phyloP scores from a whole-genome alignment of 2,113 vertebrate species.

The Nanorana parkeri region DNA sequence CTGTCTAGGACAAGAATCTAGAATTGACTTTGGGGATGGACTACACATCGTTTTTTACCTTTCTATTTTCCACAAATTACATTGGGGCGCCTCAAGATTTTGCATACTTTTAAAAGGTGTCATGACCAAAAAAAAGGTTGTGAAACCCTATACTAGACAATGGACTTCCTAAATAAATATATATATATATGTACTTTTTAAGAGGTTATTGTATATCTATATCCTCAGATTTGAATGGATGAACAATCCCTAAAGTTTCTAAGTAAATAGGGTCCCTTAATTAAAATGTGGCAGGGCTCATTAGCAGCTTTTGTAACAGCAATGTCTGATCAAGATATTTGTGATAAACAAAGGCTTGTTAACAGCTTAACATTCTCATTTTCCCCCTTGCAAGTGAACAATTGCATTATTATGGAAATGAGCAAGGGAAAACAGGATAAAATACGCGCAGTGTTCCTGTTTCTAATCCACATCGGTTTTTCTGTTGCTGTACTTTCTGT shows the following conservation, averaged over 20 bases:
- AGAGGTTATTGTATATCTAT: no score
- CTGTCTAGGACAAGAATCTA: no score
- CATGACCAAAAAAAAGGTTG: no score
- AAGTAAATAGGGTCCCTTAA: background rate
- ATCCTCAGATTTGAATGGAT: background rate
- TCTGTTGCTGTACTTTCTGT: background rate
- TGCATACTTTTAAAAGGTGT: no score
- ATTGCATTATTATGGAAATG: slow-evolving; percentile 49
- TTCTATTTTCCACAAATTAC: no score
- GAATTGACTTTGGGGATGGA: no score
- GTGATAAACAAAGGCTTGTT: slow-evolving; percentile 38
- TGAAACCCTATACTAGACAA: no score
- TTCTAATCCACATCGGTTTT: slow-evolving; percentile 19
- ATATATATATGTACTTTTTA: no score
- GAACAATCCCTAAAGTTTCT: background rate
- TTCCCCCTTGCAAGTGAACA: slow-evolving; percentile 20
- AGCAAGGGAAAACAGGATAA: slow-evolving; percentile 8
- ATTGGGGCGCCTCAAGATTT: no score
- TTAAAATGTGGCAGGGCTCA: slow-evolving; percentile 12
- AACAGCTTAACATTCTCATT: slow-evolving; percentile 31
- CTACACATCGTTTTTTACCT: no score
- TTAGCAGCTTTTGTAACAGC: slow-evolving; percentile 13
- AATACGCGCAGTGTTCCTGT: background rate
- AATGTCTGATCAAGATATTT: slow-evolving; percentile 37
- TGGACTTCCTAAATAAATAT: no score